Evolutionary conservation across 2,113 vertebrate genomes (phyloP).

Genomic region (Butastur rufipennis): DNA sequence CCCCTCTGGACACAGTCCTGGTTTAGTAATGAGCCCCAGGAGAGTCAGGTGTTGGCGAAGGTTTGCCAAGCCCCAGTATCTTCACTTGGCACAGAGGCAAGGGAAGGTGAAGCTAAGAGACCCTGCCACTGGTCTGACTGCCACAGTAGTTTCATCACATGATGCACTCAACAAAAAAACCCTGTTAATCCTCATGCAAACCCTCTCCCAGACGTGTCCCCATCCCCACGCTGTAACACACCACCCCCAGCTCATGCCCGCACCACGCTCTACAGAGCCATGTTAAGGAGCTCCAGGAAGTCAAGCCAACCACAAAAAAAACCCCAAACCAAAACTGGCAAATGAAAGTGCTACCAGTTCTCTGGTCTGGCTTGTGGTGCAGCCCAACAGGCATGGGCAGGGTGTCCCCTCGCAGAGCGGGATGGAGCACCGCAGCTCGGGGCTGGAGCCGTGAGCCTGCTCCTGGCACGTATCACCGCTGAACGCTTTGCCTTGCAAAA

Average conservation of each 20-base stretch:
- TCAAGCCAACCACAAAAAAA: background rate
- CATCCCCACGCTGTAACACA: background rate
- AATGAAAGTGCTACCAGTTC: background rate
- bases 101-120: background rate
- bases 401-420: background rate
- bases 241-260: background rate
- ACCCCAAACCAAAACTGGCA: background rate
- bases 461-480: background rate
- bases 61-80: background rate
- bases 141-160: background rate
- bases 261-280: accelerated
- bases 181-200: background rate
- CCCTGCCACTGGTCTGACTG: background rate
- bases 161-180: background rate
- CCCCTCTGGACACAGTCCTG: background rate
- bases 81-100: background rate
- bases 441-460: background rate
- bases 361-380: accelerated
- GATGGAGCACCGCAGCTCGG: background rate
- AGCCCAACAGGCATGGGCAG: accelerated
- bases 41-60: background rate
- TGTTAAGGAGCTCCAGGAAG: background rate
- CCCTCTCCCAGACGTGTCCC: background rate
- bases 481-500: background rate
- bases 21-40: background rate